phyloP scores from a whole-genome alignment of 1,140 invertebrate species.

The Hirudo medicinalis region DNA sequence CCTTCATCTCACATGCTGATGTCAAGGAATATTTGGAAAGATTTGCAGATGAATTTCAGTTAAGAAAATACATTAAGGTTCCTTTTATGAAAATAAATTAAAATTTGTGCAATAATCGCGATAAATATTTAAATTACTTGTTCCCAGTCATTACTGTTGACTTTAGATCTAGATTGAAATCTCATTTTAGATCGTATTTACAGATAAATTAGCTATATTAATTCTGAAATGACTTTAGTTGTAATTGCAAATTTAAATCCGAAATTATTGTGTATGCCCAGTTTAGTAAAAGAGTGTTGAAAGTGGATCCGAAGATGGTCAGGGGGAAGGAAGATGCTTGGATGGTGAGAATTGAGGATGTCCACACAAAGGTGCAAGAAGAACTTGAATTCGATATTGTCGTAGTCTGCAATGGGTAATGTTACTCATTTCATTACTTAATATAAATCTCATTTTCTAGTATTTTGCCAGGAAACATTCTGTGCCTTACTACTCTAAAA shows the following conservation, averaged over 20 bases:
- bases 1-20: conserved; percentile 64
- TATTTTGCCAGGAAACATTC: conserved; percentile 50
- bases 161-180: too few relatives aligned
- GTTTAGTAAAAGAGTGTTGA: conserved; percentile 53
- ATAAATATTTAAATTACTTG: too few relatives aligned
- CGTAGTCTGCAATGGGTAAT: conserved; percentile 67
- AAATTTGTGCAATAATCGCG: too few relatives aligned
- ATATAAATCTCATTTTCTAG: conserved; percentile 14
- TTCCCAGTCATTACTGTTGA: too few relatives aligned
- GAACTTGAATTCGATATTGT: conserved; percentile 50
- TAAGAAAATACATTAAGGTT: conserved; percentile 58
- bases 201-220: too few relatives aligned
- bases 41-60: conserved; percentile 59
- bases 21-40: conserved; percentile 65
- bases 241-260: too few relatives aligned
- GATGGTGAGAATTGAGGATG: conserved; percentile 50
- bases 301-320: conserved; percentile 45
- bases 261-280: conserved; percentile 31
- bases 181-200: too few relatives aligned
- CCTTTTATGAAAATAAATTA: too few relatives aligned
- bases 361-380: conserved; percentile 41
- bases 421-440: conserved; percentile 11
- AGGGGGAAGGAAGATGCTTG: conserved; percentile 41
- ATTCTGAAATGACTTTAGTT: neutral
- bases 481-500: conserved; percentile 48